These are phyloP conservation scores for Hirtodrosophila confusa DNA, from an alignment of 2,888 invertebrate species.

Conservation along the genomic window DNA sequence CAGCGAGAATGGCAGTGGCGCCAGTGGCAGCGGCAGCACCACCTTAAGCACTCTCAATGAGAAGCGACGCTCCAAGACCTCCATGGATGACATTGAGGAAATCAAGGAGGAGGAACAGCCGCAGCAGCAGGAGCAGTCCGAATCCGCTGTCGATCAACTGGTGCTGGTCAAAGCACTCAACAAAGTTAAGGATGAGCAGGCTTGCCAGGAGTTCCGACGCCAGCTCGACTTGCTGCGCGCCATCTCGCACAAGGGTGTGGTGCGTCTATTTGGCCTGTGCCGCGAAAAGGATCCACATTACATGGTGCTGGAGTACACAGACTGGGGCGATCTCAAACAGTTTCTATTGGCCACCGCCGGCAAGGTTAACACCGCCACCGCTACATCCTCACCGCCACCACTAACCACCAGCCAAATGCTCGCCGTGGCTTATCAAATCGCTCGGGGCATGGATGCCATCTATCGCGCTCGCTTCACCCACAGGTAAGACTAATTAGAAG, in stretches of 20 bases:
- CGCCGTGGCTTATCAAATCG: constrained; percentile 90
- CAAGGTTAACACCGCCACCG: constrained; percentile 80
- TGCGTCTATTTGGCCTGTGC: constrained; percentile 91
- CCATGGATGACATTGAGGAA: constrained; percentile 84
- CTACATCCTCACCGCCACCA: constrained; percentile 85
- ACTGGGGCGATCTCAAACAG: constrained; percentile 98
- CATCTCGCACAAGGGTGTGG: constrained; percentile 92
- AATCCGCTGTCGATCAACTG: constrained; percentile 63
- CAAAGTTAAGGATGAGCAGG: constrained; percentile 90
- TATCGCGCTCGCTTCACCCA: constrained; percentile 92
- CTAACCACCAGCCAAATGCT: constrained; percentile 88
- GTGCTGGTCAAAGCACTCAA: constrained; percentile 92
- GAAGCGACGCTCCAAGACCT: constrained; percentile 83
- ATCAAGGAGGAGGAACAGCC: constrained; percentile 80
- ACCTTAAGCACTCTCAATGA: constrained; percentile 77
- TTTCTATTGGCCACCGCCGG: constrained; percentile 88
- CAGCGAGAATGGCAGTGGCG: constrained; percentile 73
- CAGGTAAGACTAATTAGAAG: constrained; percentile 84
- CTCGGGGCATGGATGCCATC: constrained; percentile 92
- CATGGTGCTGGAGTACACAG: constrained; percentile 95
- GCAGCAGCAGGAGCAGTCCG: constrained; percentile 38
- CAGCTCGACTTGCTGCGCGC: constrained; percentile 94
- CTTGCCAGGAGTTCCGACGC: constrained; percentile 92
- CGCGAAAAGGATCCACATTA: constrained; percentile 94
- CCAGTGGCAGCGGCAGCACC: constrained; percentile 66